phyloP scores from a whole-genome alignment of 1,140 invertebrate species.

The Drosophila burlai region DNA sequence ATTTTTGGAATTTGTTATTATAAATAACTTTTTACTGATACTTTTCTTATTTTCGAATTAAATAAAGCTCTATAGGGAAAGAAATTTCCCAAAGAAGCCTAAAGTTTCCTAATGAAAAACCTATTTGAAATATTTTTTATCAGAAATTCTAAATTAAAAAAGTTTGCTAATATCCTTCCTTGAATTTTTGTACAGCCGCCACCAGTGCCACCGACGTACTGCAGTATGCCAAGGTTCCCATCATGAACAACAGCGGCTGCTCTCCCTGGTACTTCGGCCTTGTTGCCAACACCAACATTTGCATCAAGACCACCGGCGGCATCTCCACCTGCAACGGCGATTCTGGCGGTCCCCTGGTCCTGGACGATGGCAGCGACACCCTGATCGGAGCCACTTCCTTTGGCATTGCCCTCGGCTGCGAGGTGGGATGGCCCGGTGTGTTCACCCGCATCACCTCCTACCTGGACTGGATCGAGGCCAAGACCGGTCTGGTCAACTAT shows the following conservation, averaged over 20 bases:
- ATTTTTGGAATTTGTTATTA: not conserved
- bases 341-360: constrained; percentile 86
- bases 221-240: constrained; percentile 51
- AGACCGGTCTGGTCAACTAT: constrained; percentile 56
- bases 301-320: constrained; percentile 75
- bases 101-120: not conserved
- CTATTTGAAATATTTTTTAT: not conserved
- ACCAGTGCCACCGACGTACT: constrained; percentile 45
- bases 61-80: not conserved
- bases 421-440: constrained; percentile 86
- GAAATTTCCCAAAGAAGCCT: not conserved
- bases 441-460: constrained; percentile 86
- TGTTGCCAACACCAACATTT: constrained; percentile 47
- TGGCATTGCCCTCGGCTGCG: constrained; percentile 86
- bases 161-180: too few species aligned
- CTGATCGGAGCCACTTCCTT: constrained; percentile 87
- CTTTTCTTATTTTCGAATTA: too few species aligned
- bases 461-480: constrained; percentile 86
- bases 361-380: constrained; percentile 71
- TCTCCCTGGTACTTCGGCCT: constrained; percentile 48
- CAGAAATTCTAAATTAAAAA: not conserved
- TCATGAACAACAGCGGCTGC: constrained; percentile 68
- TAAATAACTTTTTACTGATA: not conserved
- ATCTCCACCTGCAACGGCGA: constrained; percentile 85
- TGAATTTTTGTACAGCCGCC: constrained; percentile 21